phyloP scores from a whole-genome alignment of 1,140 invertebrate species.

The Littorina saxatilis region DNA sequence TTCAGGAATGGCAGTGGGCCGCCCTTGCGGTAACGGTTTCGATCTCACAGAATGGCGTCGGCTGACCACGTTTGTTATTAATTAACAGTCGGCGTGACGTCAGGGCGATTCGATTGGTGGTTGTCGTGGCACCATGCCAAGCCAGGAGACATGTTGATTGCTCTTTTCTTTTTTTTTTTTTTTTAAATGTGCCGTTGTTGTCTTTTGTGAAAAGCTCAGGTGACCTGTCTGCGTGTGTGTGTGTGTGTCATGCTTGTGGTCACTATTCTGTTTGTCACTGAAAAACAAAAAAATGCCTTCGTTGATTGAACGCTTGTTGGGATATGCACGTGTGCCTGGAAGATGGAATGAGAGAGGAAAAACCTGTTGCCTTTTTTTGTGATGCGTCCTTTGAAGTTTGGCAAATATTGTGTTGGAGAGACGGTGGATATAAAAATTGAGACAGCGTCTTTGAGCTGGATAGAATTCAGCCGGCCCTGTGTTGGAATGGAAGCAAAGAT shows the following conservation, averaged over 20 bases:
- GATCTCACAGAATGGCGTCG: background rate
- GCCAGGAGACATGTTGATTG: background rate
- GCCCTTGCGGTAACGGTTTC: background rate
- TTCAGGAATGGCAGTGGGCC: no score
- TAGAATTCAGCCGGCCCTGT: no score
- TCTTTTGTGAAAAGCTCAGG: slow-evolving; percentile 7
- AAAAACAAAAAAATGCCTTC: background rate
- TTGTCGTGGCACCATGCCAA: background rate
- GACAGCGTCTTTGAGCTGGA: no score
- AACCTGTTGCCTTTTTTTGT: background rate
- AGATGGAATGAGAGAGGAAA: no score
- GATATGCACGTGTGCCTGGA: background rate
- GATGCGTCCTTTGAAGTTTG: background rate
- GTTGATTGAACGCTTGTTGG: background rate
- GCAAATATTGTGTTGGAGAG: background rate
- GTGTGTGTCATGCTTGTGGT: background rate
- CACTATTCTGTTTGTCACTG: background rate
- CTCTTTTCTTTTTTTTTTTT: background rate
- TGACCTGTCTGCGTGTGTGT: background rate
- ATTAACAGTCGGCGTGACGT: background rate
- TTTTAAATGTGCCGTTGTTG: background rate
- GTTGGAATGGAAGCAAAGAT: no score
- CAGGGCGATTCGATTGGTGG: background rate
- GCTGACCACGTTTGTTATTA: background rate
- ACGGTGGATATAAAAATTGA: background rate